phyloP scores from a whole-genome alignment of 2,113 vertebrate genomes.

The Electrona antarctica region DNA sequence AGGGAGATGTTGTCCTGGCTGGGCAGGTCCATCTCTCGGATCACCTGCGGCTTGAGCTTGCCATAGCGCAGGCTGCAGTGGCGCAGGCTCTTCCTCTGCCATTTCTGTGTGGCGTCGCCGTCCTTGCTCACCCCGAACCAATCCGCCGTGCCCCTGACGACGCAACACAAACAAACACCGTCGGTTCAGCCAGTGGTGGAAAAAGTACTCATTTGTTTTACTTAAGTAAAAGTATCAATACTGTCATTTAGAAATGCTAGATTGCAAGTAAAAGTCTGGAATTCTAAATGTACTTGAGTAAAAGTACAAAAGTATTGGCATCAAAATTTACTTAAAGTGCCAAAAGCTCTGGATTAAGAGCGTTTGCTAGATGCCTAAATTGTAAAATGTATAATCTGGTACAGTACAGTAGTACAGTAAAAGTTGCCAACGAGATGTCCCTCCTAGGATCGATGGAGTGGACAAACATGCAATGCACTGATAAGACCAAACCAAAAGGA shows the following conservation, averaged over 20 bases:
- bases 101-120: slow-evolving; percentile 92
- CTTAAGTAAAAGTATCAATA: no score
- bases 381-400: no score
- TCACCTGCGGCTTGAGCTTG: slow-evolving; percentile 94
- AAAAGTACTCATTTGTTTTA: no score
- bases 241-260: no score
- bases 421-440: slow-evolving; percentile 15
- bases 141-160: slow-evolving; percentile 92
- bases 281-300: no score
- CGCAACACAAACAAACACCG: slow-evolving; percentile 47
- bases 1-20: slow-evolving; percentile 97
- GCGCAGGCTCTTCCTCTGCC: slow-evolving; percentile 97
- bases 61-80: slow-evolving; percentile 98
- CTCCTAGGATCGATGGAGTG: slow-evolving; percentile 11
- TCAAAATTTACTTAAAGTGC: no score
- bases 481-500: slow-evolving; percentile 34
- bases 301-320: no score
- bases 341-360: no score
- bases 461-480: slow-evolving; percentile 44
- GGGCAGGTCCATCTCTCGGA: slow-evolving; percentile 95
- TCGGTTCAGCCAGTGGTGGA: no score
- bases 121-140: slow-evolving; percentile 99
- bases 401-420: background rate
- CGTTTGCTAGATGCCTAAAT: no score
- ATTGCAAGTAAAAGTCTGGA: no score